Conservation (phyloP, 2,888 invertebrate species). For the Spisula solida region DNA sequence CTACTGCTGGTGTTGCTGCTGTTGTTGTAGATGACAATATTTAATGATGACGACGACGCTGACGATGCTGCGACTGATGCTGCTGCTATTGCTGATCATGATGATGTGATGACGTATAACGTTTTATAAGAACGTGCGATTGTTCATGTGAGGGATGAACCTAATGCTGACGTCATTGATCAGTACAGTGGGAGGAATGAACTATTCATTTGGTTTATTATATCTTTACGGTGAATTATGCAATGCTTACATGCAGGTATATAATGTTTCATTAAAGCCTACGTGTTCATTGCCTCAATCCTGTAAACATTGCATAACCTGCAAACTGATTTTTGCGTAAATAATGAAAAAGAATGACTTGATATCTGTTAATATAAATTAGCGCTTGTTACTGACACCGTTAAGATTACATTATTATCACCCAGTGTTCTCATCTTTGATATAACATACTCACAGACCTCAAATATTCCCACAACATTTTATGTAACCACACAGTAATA, state of each 20-base stretch:
- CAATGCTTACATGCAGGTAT: not conserved
- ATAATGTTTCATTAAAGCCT: not conserved
- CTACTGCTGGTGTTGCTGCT: too few species aligned
- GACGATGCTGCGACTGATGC: not conserved
- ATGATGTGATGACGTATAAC: not conserved
- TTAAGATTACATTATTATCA: constrained; percentile 10
- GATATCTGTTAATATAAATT: constrained; percentile 7
- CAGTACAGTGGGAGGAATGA: not conserved
- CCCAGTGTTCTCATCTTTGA: not conserved
- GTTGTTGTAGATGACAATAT: too few species aligned
- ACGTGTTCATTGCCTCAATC: not conserved
- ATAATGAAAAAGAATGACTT: not conserved
- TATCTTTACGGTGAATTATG: not conserved
- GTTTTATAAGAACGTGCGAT: not conserved
- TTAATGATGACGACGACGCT: too few species aligned
- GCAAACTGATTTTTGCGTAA: not conserved
- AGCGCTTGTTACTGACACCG: constrained; percentile 5
- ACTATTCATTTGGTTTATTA: not conserved
- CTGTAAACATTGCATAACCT: not conserved
- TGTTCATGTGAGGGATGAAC: not conserved
- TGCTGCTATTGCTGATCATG: not conserved
- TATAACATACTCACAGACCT: not conserved
- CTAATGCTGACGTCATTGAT: not conserved
- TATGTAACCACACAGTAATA: not conserved
- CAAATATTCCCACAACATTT: not conserved